phyloP scores from a whole-genome alignment of 2,113 vertebrate genomes.

The Seriola aureovittata region DNA sequence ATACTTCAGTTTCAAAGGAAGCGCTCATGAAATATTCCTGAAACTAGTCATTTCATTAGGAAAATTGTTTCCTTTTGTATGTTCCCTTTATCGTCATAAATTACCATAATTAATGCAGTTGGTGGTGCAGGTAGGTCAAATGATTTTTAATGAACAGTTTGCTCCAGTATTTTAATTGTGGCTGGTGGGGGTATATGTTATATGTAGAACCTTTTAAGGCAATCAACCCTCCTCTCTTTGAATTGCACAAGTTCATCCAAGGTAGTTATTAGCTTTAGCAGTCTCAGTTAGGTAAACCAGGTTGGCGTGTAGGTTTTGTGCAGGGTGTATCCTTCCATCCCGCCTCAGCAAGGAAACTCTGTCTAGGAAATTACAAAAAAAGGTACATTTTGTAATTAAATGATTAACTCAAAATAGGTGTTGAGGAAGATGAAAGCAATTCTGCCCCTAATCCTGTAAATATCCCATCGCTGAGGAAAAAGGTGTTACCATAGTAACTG shows the following conservation, averaged over 20 bases:
- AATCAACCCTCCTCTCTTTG: neutral
- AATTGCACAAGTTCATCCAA: neutral
- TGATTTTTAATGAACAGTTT: neutral
- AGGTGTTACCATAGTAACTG: neutral
- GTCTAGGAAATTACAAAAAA: neutral
- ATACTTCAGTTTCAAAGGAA: neutral
- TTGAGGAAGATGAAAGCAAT: neutral
- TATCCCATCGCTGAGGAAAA: neutral
- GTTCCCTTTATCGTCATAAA: neutral
- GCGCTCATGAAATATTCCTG: neutral
- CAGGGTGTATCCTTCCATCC: neutral
- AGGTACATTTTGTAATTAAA: no score
- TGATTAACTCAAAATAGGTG: neutral
- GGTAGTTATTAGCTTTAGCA: neutral
- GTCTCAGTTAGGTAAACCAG: neutral
- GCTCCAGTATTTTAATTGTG: neutral
- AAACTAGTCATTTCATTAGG: neutral
- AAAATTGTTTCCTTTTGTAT: neutral
- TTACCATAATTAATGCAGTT: neutral
- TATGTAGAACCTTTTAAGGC: no score
- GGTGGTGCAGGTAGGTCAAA: neutral
- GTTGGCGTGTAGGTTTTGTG: neutral
- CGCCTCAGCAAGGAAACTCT: neutral
- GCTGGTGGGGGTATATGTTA: neutral
- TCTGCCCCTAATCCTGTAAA: neutral